Conservation (phyloP, 2,113 vertebrate genomes). For the Perca flavescens region DNA sequence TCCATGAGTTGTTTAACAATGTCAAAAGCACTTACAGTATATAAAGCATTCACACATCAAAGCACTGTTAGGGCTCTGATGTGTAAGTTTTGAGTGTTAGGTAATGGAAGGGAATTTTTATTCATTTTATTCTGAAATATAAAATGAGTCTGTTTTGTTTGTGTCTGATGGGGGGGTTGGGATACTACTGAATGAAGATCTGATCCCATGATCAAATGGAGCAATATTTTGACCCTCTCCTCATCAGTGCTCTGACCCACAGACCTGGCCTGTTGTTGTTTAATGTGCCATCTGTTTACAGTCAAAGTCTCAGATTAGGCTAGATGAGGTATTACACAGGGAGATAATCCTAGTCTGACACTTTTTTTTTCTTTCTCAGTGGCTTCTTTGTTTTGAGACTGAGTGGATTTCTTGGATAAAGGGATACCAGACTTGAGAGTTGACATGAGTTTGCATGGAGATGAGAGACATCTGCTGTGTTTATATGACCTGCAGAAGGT, state of each 20-base stretch:
- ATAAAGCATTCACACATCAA: constrained; percentile 20
- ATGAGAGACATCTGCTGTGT: constrained; percentile 2
- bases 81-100: not conserved
- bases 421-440: not conserved
- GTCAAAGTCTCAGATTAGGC: constrained; percentile 64
- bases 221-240: constrained; percentile 33
- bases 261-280: constrained; percentile 47
- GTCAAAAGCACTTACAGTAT: constrained; percentile 41
- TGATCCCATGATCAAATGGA: constrained; percentile 45
- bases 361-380: constrained; percentile 31
- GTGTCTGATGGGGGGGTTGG: not conserved
- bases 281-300: constrained; percentile 68
- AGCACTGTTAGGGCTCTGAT: not conserved
- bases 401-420: constrained; percentile 34
- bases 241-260: not conserved
- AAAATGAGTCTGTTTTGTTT: not conserved
- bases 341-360: constrained; percentile 62
- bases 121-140: not conserved
- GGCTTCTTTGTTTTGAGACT: constrained; percentile 58
- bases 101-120: not conserved
- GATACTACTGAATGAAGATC: constrained; percentile 10
- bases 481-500: constrained; percentile 12
- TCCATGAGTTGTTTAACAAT: constrained; percentile 9
- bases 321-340: constrained; percentile 48
- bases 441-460: constrained; percentile 23